Conservation (phyloP, 2,113 vertebrate species). For the Bagarius yarrelli region DNA sequence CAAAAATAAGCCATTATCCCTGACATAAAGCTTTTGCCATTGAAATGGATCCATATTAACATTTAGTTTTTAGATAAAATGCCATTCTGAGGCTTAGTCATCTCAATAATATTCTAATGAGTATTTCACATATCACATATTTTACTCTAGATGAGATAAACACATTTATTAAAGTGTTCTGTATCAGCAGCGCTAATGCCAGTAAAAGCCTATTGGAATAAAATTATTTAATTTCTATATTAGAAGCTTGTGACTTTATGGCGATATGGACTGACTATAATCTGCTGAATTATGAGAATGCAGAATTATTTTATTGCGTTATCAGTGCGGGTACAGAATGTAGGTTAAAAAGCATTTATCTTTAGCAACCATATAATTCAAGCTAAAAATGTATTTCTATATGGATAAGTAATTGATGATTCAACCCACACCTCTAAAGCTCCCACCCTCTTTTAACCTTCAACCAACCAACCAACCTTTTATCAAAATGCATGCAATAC, state of each 20-base stretch:
- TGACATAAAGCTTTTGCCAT: slow-evolving; percentile 52
- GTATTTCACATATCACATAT: slow-evolving; percentile 79
- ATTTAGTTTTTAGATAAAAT: slow-evolving; percentile 75
- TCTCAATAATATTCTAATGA: slow-evolving; percentile 81
- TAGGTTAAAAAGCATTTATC: not conserved
- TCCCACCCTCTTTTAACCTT: not conserved
- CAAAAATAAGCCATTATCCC: slow-evolving; percentile 46
- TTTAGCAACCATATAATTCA: not conserved
- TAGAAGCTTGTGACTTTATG: slow-evolving; percentile 62
- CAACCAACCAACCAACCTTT: not conserved
- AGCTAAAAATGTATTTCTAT: not conserved
- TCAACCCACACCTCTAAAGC: not conserved
- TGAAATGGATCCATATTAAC: slow-evolving; percentile 68
- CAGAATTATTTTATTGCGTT: not conserved
- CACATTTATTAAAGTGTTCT: slow-evolving; percentile 76
- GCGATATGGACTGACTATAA: slow-evolving; percentile 18
- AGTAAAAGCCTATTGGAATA: slow-evolving; percentile 71
- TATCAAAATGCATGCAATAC: not conserved
- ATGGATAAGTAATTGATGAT: not conserved
- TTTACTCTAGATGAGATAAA: slow-evolving; percentile 80
- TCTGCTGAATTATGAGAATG: slow-evolving; percentile 43
- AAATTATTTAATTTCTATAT: slow-evolving; percentile 71
- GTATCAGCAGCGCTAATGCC: slow-evolving; percentile 69
- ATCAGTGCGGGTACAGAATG: slow-evolving; percentile 10
- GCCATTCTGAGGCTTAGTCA: slow-evolving; percentile 73